Conservation (phyloP, 2,113 vertebrate genomes). For the Parus major region DNA sequence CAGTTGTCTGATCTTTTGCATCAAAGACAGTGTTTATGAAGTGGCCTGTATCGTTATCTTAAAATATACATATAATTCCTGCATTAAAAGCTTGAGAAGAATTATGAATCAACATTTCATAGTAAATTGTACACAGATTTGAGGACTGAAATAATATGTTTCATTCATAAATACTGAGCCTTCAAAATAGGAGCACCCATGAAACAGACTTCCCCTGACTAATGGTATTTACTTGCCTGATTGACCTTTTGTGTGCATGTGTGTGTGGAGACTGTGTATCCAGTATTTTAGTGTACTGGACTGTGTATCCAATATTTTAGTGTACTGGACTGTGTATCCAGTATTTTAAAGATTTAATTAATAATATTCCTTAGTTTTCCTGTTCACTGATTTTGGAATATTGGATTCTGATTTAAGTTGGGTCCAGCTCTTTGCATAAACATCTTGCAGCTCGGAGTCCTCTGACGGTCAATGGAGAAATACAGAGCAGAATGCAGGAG, state of each 20-base stretch:
- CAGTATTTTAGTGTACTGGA: neutral
- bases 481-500: neutral
- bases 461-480: neutral
- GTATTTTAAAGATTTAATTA: neutral
- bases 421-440: neutral
- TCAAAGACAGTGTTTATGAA: slow-evolving; percentile 73
- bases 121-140: slow-evolving; percentile 41
- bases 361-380: neutral
- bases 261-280: neutral
- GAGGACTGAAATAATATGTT: neutral
- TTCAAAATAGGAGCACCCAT: neutral
- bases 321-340: neutral
- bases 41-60: slow-evolving; percentile 43
- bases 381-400: neutral
- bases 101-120: slow-evolving; percentile 54
- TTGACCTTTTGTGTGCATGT: neutral
- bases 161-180: neutral
- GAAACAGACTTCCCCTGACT: neutral
- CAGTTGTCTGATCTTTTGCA: slow-evolving; percentile 65
- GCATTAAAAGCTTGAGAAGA: slow-evolving; percentile 34
- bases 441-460: neutral
- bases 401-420: neutral
- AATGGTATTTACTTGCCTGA: neutral
- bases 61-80: slow-evolving; percentile 31
- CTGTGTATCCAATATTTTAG: neutral